phyloP scores from a whole-genome alignment of 2,113 vertebrate species.

The Ciconia maguari region DNA sequence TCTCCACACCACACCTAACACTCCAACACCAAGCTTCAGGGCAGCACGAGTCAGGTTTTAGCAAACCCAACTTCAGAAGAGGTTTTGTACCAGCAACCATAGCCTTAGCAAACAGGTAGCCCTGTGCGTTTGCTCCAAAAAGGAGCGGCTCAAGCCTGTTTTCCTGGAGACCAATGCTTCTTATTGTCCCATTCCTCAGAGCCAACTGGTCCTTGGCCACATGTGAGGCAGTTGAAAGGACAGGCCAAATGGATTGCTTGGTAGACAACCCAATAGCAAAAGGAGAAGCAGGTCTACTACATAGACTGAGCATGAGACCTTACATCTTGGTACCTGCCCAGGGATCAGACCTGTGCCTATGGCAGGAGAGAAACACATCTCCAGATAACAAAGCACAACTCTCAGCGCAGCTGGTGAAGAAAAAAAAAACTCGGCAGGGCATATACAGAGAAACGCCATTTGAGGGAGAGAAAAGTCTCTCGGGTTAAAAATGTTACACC shows the following conservation, averaged over 20 bases:
- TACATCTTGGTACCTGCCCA: not conserved
- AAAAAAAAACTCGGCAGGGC: not conserved
- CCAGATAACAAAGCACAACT: not conserved
- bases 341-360: not conserved
- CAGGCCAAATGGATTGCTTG: not conserved
- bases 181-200: not conserved
- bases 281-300: not conserved
- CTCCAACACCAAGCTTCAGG: not conserved
- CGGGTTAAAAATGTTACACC: not conserved
- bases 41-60: not conserved
- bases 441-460: not conserved
- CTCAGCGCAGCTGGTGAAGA: not conserved
- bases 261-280: not conserved
- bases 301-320: not conserved
- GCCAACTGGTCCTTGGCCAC: not conserved
- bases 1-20: not conserved
- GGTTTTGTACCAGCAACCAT: not conserved
- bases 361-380: not conserved
- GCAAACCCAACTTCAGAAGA: not conserved
- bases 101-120: not conserved
- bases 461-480: constrained; percentile 20
- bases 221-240: not conserved
- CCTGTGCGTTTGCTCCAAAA: not conserved
- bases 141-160: not conserved
- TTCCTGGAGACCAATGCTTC: not conserved